Evolutionary conservation across 2,888 invertebrate genomes (phyloP), one percentile per base, ranked within the genome.

Genomic region (Caradrina kadenii): DNA sequence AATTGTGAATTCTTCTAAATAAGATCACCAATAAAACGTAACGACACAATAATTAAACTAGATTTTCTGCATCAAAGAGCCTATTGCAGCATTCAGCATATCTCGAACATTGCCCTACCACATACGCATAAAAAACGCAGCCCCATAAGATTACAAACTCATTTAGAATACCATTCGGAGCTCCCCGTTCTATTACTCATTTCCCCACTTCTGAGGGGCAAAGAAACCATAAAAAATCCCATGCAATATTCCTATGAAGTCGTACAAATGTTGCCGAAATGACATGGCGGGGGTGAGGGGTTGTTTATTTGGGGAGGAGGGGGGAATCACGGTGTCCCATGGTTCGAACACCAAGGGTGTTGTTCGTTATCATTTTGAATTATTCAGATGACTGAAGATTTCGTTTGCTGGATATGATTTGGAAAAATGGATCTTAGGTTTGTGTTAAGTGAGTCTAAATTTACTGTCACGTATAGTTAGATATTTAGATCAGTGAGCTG

Each of bases 301-400:
- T 54, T 63, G 63, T 70, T 61, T 66, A 63, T 49, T 35, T 4
- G 54, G 65, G 56, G 45, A 0, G 21, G 48, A 10, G 19, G 52
- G 49, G 21, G 42, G 55, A 72, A 78, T 81, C 78, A 73, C 75
- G 54, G 75, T 78, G 74, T 77, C 73, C 76, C 76, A 73, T 81
- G 79, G 66, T 66, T 74, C 50, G 39, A 78, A 82, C 77, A 82
- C 70, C 74, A 73, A 39, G 56, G 31, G 72, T 61, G 65, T 69
- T 62, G 69, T 78, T 86, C 82, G 83, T 87, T 87, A 88, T 85
- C 85, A 84, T 87, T 87, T 79, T 88, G 86, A 87, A 88, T 88
- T 78, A 88, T 88, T 88, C 86, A 88, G 63, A 74, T 81, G 83
- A 74, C 69, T 75, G 69, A 70, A 64, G 58, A 50, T 79, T 48